Evolutionary conservation across 2,888 invertebrate genomes (phyloP), one percentile per base, ranked within the genome.

Genomic region (Falcaria lacertinaria): DNA sequence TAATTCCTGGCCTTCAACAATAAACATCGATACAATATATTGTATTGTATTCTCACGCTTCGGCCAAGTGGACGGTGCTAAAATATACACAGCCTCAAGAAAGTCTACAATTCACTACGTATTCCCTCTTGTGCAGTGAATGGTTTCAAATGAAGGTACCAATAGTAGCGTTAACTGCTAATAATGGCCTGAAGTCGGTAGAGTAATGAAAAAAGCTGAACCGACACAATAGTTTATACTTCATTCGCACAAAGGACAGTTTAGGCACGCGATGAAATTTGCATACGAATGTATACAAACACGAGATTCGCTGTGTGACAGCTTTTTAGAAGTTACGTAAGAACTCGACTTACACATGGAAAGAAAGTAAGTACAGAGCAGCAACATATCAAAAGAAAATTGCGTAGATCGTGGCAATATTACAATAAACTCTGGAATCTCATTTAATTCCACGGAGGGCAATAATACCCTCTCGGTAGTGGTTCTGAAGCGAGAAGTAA

Each of bases 1-100:
- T 37, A 37, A 37, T 15, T 37, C 14, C 22, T 25, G 15, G 22
- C 37, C 37, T 37, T 37, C 37, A 22, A 22, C 22, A 36, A 19
- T 35, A 34, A 37, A 7, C 25, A 36, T n/a, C n/a, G n/a, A n/a
- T n/a, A n/a, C n/a, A n/a, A n/a, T 37, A 25, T 11, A 28, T 11
- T 25, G 14, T 37, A 37, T 37, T 37, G 37, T 3, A 37, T 14
- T 22, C 14, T 37, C 37, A 37, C 37, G 25, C 37, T 37, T 37
- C 15, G 7, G 22, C 22, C 22, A 22, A 8, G 13, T 8, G 14
- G 5, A 14, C 22, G 36, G 8, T 28, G 11, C 28, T 11, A 28
- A 28, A 11, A 11, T 8, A 8, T 28, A 11, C 28, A 28, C 11
- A 11, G 28, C 1, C 28, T 22, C 22, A 22, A 22, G 19, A 19